phyloP scores from a whole-genome alignment of 2,113 vertebrate species.

The Ciconia boyciana region DNA sequence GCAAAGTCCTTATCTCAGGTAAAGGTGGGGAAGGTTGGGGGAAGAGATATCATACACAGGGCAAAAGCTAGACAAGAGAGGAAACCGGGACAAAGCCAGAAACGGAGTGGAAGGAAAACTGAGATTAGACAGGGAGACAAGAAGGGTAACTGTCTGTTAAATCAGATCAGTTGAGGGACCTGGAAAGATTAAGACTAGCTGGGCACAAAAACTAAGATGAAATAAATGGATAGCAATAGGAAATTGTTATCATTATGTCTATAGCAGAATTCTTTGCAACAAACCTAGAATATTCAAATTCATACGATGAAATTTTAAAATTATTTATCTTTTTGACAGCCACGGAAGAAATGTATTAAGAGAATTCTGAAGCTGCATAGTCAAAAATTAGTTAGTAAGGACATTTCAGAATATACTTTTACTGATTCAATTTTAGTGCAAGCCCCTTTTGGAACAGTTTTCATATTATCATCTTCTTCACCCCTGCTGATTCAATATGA shows the following conservation, averaged over 20 bases:
- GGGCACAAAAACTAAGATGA: neutral
- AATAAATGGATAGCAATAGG: neutral
- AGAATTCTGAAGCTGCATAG: neutral
- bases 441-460: neutral
- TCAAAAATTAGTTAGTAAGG: neutral
- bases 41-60: neutral
- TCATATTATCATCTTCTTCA: neutral
- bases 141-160: neutral
- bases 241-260: neutral
- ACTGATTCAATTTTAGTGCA: neutral
- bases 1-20: neutral
- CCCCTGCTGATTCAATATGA: neutral
- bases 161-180: neutral
- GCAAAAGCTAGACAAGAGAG: neutral
- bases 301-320: neutral
- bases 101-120: neutral
- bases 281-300: neutral
- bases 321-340: neutral
- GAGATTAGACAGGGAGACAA: neutral
- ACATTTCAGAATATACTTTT: neutral
- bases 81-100: neutral
- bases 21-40: neutral
- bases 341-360: neutral
- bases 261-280: neutral
- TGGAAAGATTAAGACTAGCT: neutral